Base-by-base conservation (phyloP, 2,113 vertebrate genomes). In the Hypomesus transpacificus region DNA sequence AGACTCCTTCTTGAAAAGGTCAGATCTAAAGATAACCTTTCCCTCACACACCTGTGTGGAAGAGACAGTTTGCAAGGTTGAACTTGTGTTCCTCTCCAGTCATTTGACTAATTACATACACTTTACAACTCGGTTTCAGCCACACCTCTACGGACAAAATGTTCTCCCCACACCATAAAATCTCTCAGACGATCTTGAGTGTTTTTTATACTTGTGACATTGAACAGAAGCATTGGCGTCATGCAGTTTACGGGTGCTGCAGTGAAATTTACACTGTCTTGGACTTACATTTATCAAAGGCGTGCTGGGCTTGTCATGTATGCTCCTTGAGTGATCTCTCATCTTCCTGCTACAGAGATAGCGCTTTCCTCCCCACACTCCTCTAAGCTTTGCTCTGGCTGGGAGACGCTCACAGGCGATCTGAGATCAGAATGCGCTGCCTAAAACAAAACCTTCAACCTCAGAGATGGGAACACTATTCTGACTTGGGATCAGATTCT, bases 331-430 rank as follows among this genome's bases (percentile, higher is more conserved):
- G 82, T 88, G 88, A 90, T 90, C 83, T 75, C 78, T 81, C 70
- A 65, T 84, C 89, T 90, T 88, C 85, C 87, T 87, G 74, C 80
- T 83, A 87, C 85, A 85, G 86, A 88, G 86, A 88, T 80, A 78
- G 83, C 85, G 77, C 85, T 87, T 7, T 75, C 80, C 66, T 82
- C 85, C 86, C 89, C 84, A 68, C 86, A 86, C 75, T 71, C 56
- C 69, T 73, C 65, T 81, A 86, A 87, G 8, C 87, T 78, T 84
- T 84, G 87, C 78, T 79, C 18, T 18, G 66, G 71, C 79, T 82
- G 83, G 81, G 78, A 54, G 85, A 82, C 87, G 85, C 81, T 76
- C 68, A 78, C 84, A 83, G 76, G 71, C 26, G 79, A 79, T 86
- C 85, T 72, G 79, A 76, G 76, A 86, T 85, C 80, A 81, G 81